Evolutionary conservation across 2,113 vertebrate species (phyloP).

Genomic region (Dicentrarchus labrax): DNA sequence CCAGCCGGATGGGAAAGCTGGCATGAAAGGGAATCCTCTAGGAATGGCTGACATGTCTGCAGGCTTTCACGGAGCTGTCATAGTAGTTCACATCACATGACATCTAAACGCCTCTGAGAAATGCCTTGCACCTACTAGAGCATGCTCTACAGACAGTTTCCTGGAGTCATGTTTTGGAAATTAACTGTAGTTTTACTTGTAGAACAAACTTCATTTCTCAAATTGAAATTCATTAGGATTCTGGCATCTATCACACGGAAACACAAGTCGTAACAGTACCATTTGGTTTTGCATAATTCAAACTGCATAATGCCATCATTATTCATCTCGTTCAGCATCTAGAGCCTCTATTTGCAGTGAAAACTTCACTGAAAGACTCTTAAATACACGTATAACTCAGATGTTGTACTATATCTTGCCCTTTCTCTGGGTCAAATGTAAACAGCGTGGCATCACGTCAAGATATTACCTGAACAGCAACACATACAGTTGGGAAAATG

Average conservation of each 20-base stretch:
- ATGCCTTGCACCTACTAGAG: not conserved
- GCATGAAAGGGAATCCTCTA: slow-evolving; percentile 63
- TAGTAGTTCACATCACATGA: slow-evolving; percentile 29
- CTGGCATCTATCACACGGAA: slow-evolving; percentile 8
- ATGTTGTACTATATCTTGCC: not conserved
- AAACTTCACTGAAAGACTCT: not conserved
- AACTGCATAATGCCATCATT: not conserved
- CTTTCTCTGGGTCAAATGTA: not conserved
- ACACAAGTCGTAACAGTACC: slow-evolving; percentile 10
- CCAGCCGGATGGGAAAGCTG: slow-evolving; percentile 28
- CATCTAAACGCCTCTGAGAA: not conserved
- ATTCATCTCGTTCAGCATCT: slow-evolving; percentile 1
- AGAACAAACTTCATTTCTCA: not conserved
- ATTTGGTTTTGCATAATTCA: slow-evolving; percentile 38
- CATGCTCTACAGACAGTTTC: not conserved
- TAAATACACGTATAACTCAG: not conserved
- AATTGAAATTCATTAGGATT: not conserved
- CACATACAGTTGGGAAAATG: not conserved
- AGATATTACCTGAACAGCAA: not conserved
- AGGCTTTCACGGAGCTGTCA: slow-evolving; percentile 42
- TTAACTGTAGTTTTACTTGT: not conserved
- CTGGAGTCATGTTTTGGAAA: slow-evolving; percentile 22
- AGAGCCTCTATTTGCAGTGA: slow-evolving; percentile 15
- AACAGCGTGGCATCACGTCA: not conserved
- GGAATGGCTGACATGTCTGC: slow-evolving; percentile 48